Evolutionary conservation across 1,140 invertebrate species (phyloP), one percentile per base, ranked within the genome.

Genomic region (Drosophila kurseongensis): DNA sequence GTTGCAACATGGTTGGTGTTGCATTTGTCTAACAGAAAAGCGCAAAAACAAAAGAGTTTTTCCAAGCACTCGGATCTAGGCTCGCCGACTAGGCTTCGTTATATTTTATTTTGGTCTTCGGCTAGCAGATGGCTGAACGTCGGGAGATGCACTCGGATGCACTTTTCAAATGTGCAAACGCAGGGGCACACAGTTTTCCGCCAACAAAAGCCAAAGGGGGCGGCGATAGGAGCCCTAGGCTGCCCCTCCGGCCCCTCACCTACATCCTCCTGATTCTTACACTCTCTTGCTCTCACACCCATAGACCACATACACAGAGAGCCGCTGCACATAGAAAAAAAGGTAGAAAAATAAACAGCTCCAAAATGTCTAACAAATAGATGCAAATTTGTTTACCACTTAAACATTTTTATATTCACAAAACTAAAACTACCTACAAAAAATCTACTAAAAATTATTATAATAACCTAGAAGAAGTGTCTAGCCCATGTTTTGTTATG

Each of bases 131-230:
- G 55, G 51, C 55, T 56, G 63, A 62, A 38, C 51, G 54, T 58
- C 61, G 59, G 51, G 41, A 47, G 44, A 51, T 68, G 65, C 65
- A 67, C 47, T 50, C 63, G 59, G 84, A 89, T 89, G 84, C 84
- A 89, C 80, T 89, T 89, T 89, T 89, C 84, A 89, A 89, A 89
- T 88, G 83, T 69, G 71, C 75, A 65, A 74, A 5, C 23, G 71
- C 48, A 52, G 62, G 67, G 63, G 68, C 50, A 66, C 52, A 80
- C 71, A 84, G 74, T 89, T 89, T 89, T 89, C 84, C 85, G 80
- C 41, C 50, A 51, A 35, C 35, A 18, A 40, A n/a, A 42, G 44
- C 42, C 36, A 23, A 57, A 71, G 65, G 65, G 67, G 68, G 65
- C 65, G 65, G 52, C 65, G 23, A 71, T 71, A 88, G 83, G 84